Conservation (phyloP, 2,113 vertebrate genomes). For the Hoplias malabaricus region DNA sequence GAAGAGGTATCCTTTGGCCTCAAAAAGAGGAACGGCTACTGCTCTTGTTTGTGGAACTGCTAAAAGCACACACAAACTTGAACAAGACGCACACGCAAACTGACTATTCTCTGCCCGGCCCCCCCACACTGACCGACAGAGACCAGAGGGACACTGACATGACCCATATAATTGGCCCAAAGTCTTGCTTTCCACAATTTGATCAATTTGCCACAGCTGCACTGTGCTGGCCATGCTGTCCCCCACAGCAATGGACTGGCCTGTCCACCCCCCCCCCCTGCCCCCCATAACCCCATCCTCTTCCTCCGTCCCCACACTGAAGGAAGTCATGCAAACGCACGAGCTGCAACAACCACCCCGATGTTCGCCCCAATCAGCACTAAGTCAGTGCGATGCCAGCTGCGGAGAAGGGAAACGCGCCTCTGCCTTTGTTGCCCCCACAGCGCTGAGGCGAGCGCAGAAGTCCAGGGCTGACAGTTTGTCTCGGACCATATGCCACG, state of each 20-base stretch:
- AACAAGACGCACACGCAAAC: conserved; percentile 4
- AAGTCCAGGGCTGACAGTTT: conserved; percentile 74
- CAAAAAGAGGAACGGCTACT: conserved; percentile 65
- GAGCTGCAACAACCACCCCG: conserved; percentile 17
- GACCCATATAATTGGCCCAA: conserved; percentile 78
- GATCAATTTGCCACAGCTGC: conserved; percentile 77
- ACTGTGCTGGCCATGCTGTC: conserved; percentile 66
- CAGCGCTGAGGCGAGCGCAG: conserved; percentile 35
- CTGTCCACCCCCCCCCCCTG: conserved; percentile 60
- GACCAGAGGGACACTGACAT: conserved; percentile 75
- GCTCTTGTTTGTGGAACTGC: conserved; percentile 58
- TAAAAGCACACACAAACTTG: conserved; percentile 40
- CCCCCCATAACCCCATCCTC: neutral
- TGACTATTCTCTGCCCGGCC: conserved; percentile 36
- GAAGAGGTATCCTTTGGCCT: conserved; percentile 58
- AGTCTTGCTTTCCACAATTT: conserved; percentile 77
- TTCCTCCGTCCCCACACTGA: neutral
- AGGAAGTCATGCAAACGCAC: conserved; percentile 6
- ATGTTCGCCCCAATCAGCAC: conserved; percentile 72
- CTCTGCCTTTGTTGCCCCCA: conserved; percentile 66
- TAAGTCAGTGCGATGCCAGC: conserved; percentile 73
- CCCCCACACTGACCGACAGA: conserved; percentile 65
- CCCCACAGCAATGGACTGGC: conserved; percentile 64
- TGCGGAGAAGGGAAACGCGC: conserved; percentile 65
- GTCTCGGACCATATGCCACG: conserved; percentile 79